A percentile compares a stretch with the other conserved stretches of the same genome.
These are phyloP conservation scores for Cyaniris semiargus DNA, from an alignment of 2,888 invertebrate species.

Conservation along the genomic window DNA sequence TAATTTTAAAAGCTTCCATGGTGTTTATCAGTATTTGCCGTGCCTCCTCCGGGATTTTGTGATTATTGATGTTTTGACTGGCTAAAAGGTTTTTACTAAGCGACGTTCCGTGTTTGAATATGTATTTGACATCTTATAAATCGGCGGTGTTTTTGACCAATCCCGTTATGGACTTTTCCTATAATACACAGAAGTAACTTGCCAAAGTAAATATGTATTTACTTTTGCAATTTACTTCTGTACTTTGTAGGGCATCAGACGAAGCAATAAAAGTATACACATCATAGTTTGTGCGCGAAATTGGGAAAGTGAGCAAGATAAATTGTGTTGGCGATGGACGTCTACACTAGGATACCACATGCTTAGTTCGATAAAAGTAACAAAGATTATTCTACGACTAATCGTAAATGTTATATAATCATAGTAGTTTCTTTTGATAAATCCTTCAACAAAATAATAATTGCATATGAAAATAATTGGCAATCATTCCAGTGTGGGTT, in stretches of 20 bases:
- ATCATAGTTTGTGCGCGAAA: constrained; percentile 57
- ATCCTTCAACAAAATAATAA: no score
- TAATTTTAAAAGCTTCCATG: constrained; percentile 78
- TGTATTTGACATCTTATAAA: neutral
- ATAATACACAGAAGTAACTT: no score
- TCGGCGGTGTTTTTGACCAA: neutral
- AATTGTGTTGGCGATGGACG: constrained; percentile 49
- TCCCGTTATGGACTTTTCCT: neutral
- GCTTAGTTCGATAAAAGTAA: neutral
- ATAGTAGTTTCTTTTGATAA: no score
- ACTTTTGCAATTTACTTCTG: constrained; percentile 25
- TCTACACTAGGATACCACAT: constrained; percentile 33
- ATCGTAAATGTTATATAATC: no score
- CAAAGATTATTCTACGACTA: neutral
- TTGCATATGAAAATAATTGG: no score
- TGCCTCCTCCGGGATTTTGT: constrained; percentile 57
- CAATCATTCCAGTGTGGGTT: no score
- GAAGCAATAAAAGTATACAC: constrained; percentile 38
- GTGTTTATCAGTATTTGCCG: constrained; percentile 63
- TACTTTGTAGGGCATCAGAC: neutral
- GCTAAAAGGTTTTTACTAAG: constrained; percentile 45
- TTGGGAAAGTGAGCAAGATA: constrained; percentile 60
- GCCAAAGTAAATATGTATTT: neutral
- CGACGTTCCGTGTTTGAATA: constrained; percentile 7
- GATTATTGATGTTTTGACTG: constrained; percentile 78